phyloP scores from a whole-genome alignment of 2,113 vertebrate species.

The Sialia sialis region DNA sequence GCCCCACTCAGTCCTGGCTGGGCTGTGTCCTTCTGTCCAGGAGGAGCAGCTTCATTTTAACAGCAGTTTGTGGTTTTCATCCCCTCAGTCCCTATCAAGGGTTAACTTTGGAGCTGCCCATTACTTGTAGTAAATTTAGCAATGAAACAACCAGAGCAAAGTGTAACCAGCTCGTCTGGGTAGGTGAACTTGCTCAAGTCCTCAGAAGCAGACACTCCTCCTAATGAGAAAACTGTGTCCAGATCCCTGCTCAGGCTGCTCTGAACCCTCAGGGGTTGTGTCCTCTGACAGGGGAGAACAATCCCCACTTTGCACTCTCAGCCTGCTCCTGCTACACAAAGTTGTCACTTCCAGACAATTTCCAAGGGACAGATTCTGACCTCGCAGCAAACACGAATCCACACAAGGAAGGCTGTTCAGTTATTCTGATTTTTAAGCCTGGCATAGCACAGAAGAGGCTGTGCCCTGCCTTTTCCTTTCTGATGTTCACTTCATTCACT shows the following conservation, averaged over 20 bases:
- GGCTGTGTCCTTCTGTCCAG: neutral
- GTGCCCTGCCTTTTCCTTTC: neutral
- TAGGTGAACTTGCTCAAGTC: neutral
- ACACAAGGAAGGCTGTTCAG: neutral
- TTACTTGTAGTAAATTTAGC: neutral
- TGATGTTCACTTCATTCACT: neutral
- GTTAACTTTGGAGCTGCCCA: neutral
- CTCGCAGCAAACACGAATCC: neutral
- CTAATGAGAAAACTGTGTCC: conserved; percentile 6
- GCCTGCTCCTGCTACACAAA: neutral
- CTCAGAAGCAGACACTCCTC: neutral
- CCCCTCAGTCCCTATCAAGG: neutral
- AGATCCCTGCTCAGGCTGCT: neutral
- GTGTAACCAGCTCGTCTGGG: neutral
- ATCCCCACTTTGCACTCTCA: neutral
- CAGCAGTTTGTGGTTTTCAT: neutral
- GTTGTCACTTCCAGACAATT: neutral
- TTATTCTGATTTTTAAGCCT: neutral
- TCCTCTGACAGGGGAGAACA: neutral
- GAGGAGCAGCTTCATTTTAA: neutral
- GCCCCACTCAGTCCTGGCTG: neutral
- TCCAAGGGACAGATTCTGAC: neutral
- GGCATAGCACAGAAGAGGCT: neutral
- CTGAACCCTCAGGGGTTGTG: neutral
- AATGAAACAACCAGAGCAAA: neutral